Evolutionary conservation across 2,797 vertebrate genomes (phyloP), one percentile per base, ranked within the genome.

Genomic region (Australoheros facetus): DNA sequence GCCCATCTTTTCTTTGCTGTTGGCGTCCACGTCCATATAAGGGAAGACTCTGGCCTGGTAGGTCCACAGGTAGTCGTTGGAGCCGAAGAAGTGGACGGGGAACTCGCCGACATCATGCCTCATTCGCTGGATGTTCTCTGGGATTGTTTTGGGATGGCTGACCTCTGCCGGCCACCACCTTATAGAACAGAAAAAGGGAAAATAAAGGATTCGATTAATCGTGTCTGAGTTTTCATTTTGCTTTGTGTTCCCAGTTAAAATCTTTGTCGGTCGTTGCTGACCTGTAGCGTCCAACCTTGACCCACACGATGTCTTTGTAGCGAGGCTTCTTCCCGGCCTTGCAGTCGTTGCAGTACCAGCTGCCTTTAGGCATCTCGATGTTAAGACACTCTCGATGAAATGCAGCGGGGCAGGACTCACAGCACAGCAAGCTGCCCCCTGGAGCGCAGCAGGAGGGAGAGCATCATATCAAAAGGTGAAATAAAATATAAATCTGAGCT

Each of bases 111-210:
- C 97, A 48, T 98, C 97, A 45, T 99, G 98, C 80, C 95, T 96
- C 97, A 99, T 99, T 77, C 98, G 96, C 90, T 97, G 97, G 81
- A 99, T 99, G 91, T 99, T 99, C 58, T 97, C 96, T 32, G 98
- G 98, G 91, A 99, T 96, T 32, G 94, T 96, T 85, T 96, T 97
- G 62, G 98, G 98, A 93, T 99, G 97, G 84, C 97, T 99, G 83
- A 99, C 97, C 92, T 99, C 98, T 58, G 98, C 98, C 5, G 98
- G 98, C 98, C 98, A 99, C 98, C 98, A 99, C 90, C 98, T 99
- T 73, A 0, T 55, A 23, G 12, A 55, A 45, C 55, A 23, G 10
- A 26, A 8, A 26, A 26, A 56, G 5, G 3, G 1, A 6, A 3
- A 26, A 39, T n/a, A 5, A 39, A 59, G 3, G 4, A 26, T n/a